Conservation (phyloP, 2,113 vertebrate genomes). For the Carettochelys insculpta region DNA sequence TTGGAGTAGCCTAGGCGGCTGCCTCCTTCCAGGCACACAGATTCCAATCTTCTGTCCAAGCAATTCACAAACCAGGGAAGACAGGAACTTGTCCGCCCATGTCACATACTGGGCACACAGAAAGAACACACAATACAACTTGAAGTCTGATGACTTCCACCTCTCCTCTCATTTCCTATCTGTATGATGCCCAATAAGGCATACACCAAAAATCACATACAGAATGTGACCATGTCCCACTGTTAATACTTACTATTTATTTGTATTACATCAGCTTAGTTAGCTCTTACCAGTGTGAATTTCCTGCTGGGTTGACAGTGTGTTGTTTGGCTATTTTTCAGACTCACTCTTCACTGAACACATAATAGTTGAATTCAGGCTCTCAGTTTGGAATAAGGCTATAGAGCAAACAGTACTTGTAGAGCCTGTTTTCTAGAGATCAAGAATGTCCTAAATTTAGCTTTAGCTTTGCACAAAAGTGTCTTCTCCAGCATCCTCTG, state of each 20-base stretch:
- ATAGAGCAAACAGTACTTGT: conserved; percentile 20
- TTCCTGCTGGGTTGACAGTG: conserved; percentile 23
- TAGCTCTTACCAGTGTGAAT: background rate
- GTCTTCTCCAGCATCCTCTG: background rate
- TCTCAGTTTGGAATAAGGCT: conserved; percentile 6
- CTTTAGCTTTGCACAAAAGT: conserved; percentile 25
- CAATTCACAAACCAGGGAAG: background rate
- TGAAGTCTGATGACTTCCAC: background rate
- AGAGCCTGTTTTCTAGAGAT: conserved; percentile 33
- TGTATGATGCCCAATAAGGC: background rate
- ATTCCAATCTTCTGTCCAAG: background rate
- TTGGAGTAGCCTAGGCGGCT: background rate
- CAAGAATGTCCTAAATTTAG: conserved; percentile 4
- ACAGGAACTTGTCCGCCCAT: background rate
- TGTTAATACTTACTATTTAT: background rate
- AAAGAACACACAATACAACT: background rate
- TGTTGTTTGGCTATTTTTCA: conserved; percentile 30
- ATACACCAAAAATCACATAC: background rate
- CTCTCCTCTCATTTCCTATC: background rate
- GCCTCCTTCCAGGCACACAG: background rate
- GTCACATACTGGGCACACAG: background rate
- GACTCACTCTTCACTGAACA: background rate
- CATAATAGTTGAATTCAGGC: conserved; percentile 2
- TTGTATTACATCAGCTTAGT: background rate
- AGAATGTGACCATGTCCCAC: background rate